Conservation (phyloP, 2,888 invertebrate species). For the Anodontia alba region DNA sequence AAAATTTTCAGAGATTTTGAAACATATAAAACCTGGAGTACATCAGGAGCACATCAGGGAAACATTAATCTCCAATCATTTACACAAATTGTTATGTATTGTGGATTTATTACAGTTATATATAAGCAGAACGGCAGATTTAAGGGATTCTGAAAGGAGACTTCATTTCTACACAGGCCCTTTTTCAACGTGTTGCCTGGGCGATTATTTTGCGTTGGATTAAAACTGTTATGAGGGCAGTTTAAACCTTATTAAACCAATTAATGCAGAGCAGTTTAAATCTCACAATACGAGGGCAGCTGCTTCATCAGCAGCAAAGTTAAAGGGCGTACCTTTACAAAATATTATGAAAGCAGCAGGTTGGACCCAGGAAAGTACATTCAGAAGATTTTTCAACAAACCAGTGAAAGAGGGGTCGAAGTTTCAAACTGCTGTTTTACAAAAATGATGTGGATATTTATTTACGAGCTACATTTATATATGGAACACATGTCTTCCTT, state of each 20-base stretch:
- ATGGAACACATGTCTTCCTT: no score
- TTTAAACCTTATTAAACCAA: no score
- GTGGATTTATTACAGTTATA: not conserved
- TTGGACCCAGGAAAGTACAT: slow-evolving; percentile 26
- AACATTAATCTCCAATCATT: not conserved
- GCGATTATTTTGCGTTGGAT: slow-evolving; percentile 29
- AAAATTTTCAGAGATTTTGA: not conserved
- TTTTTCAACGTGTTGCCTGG: slow-evolving; percentile 6
- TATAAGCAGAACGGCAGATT: slow-evolving; percentile 12
- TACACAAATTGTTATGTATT: not conserved
- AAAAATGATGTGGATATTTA: no score
- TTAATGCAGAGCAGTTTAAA: not conserved
- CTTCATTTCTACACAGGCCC: slow-evolving; percentile 19
- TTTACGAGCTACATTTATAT: no score
- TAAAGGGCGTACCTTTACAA: slow-evolving; percentile 6
- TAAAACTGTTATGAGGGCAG: slow-evolving; percentile 18
- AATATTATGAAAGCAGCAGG: slow-evolving; percentile 24
- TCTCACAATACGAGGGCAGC: slow-evolving; percentile 14
- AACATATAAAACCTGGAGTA: not conserved
- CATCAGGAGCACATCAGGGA: no score
- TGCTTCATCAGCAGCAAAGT: slow-evolving; percentile 19
- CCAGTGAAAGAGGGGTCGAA: not conserved
- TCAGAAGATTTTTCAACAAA: slow-evolving; percentile 20
- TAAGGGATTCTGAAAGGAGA: not conserved
- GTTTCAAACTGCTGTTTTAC: not conserved